Conservation (phyloP, 2,888 invertebrate species). For the Aplocera efformata region DNA sequence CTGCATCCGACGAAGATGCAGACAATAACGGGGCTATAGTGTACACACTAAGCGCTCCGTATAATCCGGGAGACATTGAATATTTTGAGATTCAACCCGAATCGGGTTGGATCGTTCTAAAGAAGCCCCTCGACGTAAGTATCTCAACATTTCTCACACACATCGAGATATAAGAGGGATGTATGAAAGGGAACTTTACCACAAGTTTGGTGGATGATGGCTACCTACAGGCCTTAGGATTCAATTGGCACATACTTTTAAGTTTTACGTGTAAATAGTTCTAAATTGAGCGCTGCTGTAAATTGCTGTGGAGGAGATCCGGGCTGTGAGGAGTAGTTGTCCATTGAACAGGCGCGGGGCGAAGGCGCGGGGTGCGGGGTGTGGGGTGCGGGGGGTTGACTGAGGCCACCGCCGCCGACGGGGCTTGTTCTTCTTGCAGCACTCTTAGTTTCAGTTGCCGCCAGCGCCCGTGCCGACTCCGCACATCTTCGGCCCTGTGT, state of each 20-base stretch:
- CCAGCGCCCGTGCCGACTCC: slow-evolving; percentile 75
- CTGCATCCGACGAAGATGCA: slow-evolving; percentile 98
- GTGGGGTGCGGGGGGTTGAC: no score
- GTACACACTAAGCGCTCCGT: slow-evolving; percentile 93
- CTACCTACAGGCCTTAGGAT: slow-evolving; percentile 80
- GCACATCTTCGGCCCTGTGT: slow-evolving; percentile 60
- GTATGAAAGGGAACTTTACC: slow-evolving; percentile 76
- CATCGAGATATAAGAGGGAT: slow-evolving; percentile 48
- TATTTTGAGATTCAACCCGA: slow-evolving; percentile 98
- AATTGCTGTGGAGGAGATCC: slow-evolving; percentile 76
- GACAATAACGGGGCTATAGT: slow-evolving; percentile 97
- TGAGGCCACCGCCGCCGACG: slow-evolving; percentile 35
- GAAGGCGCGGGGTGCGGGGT: slow-evolving; percentile 31
- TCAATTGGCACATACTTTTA: slow-evolving; percentile 77
- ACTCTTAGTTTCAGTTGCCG: slow-evolving; percentile 87
- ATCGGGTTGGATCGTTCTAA: slow-evolving; percentile 97
- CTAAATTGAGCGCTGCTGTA: slow-evolving; percentile 77
- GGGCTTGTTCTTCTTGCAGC: slow-evolving; percentile 86
- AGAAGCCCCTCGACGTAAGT: slow-evolving; percentile 98
- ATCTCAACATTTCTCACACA: slow-evolving; percentile 47
- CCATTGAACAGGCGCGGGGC: slow-evolving; percentile 62
- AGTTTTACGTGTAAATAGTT: slow-evolving; percentile 78
- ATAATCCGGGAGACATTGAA: slow-evolving; percentile 93
- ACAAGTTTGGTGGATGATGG: slow-evolving; percentile 79
- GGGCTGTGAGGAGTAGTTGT: slow-evolving; percentile 79